Evolutionary conservation across 1,140 invertebrate genomes (phyloP).

Genomic region (Drosophila arawakana): DNA sequence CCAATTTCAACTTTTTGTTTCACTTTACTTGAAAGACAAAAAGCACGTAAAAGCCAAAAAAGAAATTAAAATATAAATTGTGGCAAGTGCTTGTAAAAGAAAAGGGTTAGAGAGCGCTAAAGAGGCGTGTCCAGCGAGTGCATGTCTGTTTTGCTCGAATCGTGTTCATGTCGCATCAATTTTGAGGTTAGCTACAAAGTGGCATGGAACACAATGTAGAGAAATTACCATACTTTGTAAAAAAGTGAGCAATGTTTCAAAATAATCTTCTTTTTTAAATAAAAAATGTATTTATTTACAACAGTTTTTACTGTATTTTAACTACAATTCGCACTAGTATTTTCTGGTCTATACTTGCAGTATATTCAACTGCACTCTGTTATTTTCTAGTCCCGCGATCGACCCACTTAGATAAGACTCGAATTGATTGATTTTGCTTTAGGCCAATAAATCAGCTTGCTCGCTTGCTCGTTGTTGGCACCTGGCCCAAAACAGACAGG

Average conservation of each 20-base stretch:
- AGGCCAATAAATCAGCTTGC: slow-evolving; percentile 39
- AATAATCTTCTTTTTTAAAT: background rate
- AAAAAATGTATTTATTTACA: background rate
- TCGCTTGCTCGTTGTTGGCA: slow-evolving; percentile 32
- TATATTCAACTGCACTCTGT: background rate
- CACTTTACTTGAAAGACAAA: slow-evolving; percentile 38
- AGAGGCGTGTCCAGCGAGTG: slow-evolving; percentile 33
- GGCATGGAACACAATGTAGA: background rate
- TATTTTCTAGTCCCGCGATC: slow-evolving; percentile 11
- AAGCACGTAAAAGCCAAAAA: slow-evolving; percentile 52
- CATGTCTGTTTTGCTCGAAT: slow-evolving; percentile 12
- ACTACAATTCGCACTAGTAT: background rate
- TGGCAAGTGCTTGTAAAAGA: slow-evolving; percentile 23
- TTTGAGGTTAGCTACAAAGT: slow-evolving; percentile 33
- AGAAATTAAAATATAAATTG: slow-evolving; percentile 62
- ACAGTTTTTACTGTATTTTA: background rate
- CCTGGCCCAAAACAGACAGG: slow-evolving; percentile 21
- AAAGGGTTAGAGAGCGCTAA: slow-evolving; percentile 13
- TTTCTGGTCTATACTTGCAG: slow-evolving; percentile 3
- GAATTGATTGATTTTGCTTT: slow-evolving; percentile 27
- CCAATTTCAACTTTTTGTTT: slow-evolving; percentile 77
- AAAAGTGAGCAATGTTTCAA: background rate
- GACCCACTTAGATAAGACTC: slow-evolving; percentile 37
- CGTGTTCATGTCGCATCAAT: slow-evolving; percentile 9
- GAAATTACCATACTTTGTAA: background rate